Evolutionary conservation across 1,140 invertebrate species (phyloP).

Genomic region (Mamestra configurata): DNA sequence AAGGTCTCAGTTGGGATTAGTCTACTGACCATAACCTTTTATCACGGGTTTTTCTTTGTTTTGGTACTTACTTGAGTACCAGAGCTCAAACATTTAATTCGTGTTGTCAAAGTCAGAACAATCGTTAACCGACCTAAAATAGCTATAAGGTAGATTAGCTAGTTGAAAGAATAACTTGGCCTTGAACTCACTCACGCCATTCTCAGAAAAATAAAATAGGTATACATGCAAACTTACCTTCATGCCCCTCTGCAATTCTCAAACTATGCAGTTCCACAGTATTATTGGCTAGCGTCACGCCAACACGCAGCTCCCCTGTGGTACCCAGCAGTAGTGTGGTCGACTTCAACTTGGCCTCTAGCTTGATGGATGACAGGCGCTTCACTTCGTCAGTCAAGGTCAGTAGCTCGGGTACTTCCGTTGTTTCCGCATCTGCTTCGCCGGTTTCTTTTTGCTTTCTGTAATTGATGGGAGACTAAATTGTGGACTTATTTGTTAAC

Average conservation of each 20-base stretch:
- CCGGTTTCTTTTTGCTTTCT: constrained; percentile 81
- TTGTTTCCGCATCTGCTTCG: constrained; percentile 63
- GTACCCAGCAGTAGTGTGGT: constrained; percentile 91
- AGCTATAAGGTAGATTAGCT: too few species aligned
- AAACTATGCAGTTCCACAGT: constrained; percentile 90
- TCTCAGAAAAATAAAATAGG: too few species aligned
- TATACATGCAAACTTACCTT: constrained; percentile 80
- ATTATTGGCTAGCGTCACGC: constrained; percentile 91
- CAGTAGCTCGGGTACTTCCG: constrained; percentile 74
- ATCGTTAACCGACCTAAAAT: too few species aligned
- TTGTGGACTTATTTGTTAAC: not conserved
- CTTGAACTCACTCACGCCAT: too few species aligned
- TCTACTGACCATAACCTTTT: too few species aligned
- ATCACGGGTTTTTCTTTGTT: too few species aligned
- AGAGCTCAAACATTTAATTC: too few species aligned
- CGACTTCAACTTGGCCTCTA: constrained; percentile 91
- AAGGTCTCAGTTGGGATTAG: too few species aligned
- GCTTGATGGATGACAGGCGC: constrained; percentile 90
- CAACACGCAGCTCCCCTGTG: constrained; percentile 91
- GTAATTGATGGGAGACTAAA: not conserved
- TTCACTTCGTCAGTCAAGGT: constrained; percentile 93
- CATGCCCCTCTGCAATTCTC: constrained; percentile 78
- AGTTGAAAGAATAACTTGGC: too few species aligned
- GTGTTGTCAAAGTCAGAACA: too few species aligned
- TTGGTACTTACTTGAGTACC: too few species aligned